Percentiles rank a stretch among this genome's conserved stretches.
Conservation (phyloP, 2,888 invertebrate genomes). For the Mechanitis mazaeus region DNA sequence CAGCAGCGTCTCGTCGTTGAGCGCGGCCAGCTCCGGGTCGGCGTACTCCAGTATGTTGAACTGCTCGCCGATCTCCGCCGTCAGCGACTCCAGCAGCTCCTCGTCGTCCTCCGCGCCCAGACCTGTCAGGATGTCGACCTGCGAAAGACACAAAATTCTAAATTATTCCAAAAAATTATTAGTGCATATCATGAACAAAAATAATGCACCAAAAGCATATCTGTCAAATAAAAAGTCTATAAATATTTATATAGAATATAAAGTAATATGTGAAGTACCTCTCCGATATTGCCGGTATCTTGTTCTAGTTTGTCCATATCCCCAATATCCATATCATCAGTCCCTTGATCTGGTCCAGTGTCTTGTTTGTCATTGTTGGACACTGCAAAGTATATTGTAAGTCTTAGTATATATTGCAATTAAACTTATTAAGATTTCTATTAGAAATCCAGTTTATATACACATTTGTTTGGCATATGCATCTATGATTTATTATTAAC, state of each 20-base stretch:
- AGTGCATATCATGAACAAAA: no score
- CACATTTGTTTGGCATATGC: no score
- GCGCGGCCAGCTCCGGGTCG: constrained; percentile 92
- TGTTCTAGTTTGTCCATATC: constrained; percentile 74
- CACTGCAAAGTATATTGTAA: constrained; percentile 11
- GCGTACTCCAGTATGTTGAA: constrained; percentile 97
- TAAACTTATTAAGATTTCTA: constrained; percentile 10
- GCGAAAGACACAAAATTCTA: neutral
- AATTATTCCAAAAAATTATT: no score
- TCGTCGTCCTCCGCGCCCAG: constrained; percentile 92
- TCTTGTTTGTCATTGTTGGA: constrained; percentile 52
- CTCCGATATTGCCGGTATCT: constrained; percentile 69
- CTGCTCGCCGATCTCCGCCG: constrained; percentile 93
- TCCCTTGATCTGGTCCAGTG: constrained; percentile 52
- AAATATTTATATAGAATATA: no score
- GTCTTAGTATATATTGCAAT: constrained; percentile 1
- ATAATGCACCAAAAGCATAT: no score
- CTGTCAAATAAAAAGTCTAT: no score
- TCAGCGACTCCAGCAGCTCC: constrained; percentile 82
- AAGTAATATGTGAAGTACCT: constrained; percentile 43
- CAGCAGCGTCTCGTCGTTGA: constrained; percentile 89
- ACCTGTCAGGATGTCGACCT: constrained; percentile 88
- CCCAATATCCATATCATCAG: constrained; percentile 71
- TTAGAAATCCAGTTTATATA: no score
- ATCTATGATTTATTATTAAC: no score